Base-by-base conservation (phyloP, 2,888 invertebrate genomes). In the Luperina testacea region DNA sequence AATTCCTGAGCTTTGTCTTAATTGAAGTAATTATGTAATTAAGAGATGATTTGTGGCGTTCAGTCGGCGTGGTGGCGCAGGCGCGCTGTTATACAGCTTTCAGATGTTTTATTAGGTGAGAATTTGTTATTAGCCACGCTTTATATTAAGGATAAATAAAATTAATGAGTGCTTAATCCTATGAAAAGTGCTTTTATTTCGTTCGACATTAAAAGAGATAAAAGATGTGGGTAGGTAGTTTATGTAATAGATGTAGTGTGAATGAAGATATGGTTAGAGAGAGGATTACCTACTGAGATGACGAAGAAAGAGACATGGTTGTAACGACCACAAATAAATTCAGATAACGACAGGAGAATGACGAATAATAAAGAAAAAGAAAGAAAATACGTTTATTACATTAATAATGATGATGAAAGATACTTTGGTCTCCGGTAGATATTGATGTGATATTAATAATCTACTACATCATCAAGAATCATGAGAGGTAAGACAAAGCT, bases 1-100 rank as follows among this genome's bases (percentile, higher is more conserved):
- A 90, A 90, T 88, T 88, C 88, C 81, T 63, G 84, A 87, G 87
- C 83, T 89, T 88, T 87, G 87, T 88, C 87, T 89, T 90, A 91
- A 90, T 85, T 89, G 80, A 82, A 85, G 88, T 89, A 92, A 92
- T 93, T 93, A 92, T 88, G 89, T 90, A 91, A 93, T 93, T 92
- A 92, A 88, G 89, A 83, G 88, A 87, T 85, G 90, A 91, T 92
- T 92, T 90, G 86, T 79, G 80, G 80, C 87, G 80, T 80, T 81
- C 75, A 72, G 38, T 75, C 81, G 71, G 57, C n/a, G 64, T 72
- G 42, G 71, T 75, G 67, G 73, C 77, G 84, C 80, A 84, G 57
- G 81, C 84, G 84, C 75, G 32, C 5, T 63, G 38, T 57, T 48
- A 15, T 38, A 20, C 51, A 38, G 57, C 69, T 75, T 78, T 65